Percentiles rank a stretch among this genome's conserved stretches.
Evolutionary conservation across 2,113 vertebrate species (phyloP).

Genomic region (Strix uralensis): DNA sequence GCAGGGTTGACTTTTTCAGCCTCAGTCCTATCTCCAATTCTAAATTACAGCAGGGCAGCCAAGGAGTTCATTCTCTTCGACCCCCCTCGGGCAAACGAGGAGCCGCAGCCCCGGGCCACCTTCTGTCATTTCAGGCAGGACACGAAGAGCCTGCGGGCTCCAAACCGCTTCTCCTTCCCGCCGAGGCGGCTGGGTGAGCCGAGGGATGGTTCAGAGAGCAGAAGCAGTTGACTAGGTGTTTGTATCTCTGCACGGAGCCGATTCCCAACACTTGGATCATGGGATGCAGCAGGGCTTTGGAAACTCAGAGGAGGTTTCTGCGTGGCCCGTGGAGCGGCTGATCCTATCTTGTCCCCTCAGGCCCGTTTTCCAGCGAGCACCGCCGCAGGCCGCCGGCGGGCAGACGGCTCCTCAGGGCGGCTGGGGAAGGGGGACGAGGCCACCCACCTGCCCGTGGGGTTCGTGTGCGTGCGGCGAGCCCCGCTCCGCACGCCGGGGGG

Average conservation of each 20-base stretch:
- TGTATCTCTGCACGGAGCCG: background rate
- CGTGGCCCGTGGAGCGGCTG: rapidly evolving
- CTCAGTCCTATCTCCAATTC: background rate
- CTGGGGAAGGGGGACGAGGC: background rate
- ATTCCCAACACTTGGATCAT: background rate
- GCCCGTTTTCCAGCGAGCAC: background rate
- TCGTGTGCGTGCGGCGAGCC: background rate
- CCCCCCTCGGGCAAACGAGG: background rate
- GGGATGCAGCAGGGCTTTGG: background rate
- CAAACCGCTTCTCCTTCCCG: rapidly evolving
- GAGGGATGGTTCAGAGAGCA: background rate
- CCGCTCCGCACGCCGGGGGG: background rate
- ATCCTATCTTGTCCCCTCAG: background rate
- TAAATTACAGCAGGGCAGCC: background rate
- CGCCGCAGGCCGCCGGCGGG: background rate
- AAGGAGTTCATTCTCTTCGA: rapidly evolving
- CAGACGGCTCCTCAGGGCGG: background rate
- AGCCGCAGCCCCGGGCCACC: background rate
- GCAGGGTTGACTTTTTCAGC: background rate
- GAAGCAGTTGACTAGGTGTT: background rate
- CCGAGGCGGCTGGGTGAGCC: background rate
- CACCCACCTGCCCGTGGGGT: background rate
- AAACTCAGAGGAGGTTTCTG: background rate
- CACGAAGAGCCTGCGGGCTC: rapidly evolving
- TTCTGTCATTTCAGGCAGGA: background rate